Evolutionary conservation across 2,888 invertebrate species (phyloP), one percentile per base, ranked within the genome.

Genomic region (Tenthredo livida): DNA sequence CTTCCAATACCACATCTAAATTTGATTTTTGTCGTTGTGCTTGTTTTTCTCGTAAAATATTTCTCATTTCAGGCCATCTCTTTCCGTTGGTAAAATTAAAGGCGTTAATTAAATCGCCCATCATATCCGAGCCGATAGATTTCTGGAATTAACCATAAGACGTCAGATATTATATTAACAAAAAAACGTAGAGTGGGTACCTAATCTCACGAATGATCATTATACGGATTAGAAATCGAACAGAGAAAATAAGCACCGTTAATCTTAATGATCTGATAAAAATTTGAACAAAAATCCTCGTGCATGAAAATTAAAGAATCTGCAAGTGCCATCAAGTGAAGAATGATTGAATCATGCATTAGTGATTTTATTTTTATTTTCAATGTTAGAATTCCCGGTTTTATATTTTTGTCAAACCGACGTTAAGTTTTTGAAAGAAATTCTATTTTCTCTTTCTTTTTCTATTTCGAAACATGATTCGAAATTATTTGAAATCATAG

Each of bases 51-150:
- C 88, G 88, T 67, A 88, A 86, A 78, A 87, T 83, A 80, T 88
- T 88, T 87, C 88, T 90, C 83, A 85, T 85, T 5, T 33, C 17
- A 47, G 89, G 85, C 84, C 89, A 90, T 86, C 89, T 89, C 84
- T 87, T 87, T 37, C 88, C 90, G 67, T 90, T 89, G 86, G 95
- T 95, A 90, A 96, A 96, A 91, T 96, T 95, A 90, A 97, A 93
- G 86, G 96, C 96, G 89, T 96, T 96, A 88, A 96, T 95, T 88
- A 96, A 94, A 93, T 97, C 97, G 86, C 95, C 95, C 86, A 96
- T 95, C 96, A 97, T 96, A 94, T 96, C 96, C 89, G 96, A 95
- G 93, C 96, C 96, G 89, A 96, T 94, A 85, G 96, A 96, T 87
- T 95, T 95, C 96, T 97, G 94, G 87, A 93, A 91, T n/a, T n/a